Evolutionary conservation across 2,888 invertebrate genomes (phyloP).

Genomic region (Automeris io): DNA sequence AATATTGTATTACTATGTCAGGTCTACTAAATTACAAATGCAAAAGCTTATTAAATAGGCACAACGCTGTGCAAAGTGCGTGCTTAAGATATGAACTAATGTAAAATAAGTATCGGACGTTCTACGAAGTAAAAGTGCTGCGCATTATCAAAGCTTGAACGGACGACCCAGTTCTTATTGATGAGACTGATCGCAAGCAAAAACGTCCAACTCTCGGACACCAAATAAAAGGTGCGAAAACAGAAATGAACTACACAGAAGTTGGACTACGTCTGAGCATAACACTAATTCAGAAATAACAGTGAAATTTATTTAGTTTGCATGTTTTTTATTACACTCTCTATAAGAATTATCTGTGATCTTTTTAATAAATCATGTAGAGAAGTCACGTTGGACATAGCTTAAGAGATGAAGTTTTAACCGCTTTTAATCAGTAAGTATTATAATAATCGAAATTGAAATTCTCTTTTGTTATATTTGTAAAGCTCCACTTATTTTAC

Average conservation of each 20-base stretch:
- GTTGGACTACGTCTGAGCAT: slow-evolving; percentile 11
- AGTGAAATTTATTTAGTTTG: slow-evolving; percentile 1
- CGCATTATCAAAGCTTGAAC: slow-evolving; percentile 53
- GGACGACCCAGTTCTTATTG: slow-evolving; percentile 60
- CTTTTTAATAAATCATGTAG: neutral
- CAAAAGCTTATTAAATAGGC: too few species aligned
- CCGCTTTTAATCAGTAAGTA: too few species aligned
- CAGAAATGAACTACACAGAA: slow-evolving; percentile 38
- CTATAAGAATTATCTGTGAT: neutral
- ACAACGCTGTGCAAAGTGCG: neutral
- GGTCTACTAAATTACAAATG: too few species aligned
- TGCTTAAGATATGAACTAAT: slow-evolving; percentile 23
- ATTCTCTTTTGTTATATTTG: too few species aligned
- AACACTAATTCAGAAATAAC: slow-evolving; percentile 1
- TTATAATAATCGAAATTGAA: too few species aligned
- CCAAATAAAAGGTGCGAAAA: slow-evolving; percentile 57
- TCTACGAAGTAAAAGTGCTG: slow-evolving; percentile 64
- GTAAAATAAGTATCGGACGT: slow-evolving; percentile 39
- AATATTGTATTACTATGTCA: too few species aligned
- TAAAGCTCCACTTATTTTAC: too few species aligned
- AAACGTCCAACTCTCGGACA: slow-evolving; percentile 44
- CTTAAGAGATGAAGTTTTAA: too few species aligned
- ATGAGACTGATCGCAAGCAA: slow-evolving; percentile 41
- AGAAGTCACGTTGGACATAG: too few species aligned
- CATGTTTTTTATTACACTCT: neutral